Evolutionary conservation across 2,113 vertebrate species (phyloP).

Genomic region (Callospermophilus lateralis): DNA sequence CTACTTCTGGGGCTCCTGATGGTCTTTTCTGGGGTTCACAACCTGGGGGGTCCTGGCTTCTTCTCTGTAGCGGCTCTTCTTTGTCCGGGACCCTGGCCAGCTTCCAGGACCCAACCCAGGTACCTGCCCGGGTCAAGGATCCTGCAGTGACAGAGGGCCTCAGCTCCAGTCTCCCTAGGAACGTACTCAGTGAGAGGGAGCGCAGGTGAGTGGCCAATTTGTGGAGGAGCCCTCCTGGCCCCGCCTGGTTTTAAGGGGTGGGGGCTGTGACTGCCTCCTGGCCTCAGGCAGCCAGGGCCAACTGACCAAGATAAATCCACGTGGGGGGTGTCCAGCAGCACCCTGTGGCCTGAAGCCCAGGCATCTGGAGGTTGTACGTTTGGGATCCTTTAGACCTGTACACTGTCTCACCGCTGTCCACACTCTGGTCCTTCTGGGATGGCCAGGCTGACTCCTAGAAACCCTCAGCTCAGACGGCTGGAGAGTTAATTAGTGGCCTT

Average conservation of each 20-base stretch:
- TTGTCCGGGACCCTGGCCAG: fast-evolving
- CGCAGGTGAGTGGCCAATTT: constrained; percentile 76
- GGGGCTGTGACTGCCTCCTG: fast-evolving
- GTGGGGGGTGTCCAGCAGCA: too few species aligned
- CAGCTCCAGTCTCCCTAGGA: constrained; percentile 54
- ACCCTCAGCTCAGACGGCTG: too few species aligned
- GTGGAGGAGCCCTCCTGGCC: not conserved
- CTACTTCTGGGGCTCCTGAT: fast-evolving
- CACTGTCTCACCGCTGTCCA: fast-evolving
- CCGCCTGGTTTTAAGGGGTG: too few species aligned
- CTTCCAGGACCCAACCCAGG: not conserved
- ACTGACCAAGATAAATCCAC: too few species aligned
- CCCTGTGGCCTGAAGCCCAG: not conserved
- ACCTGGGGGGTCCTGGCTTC: not conserved
- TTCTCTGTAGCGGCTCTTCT: not conserved
- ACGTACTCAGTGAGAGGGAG: constrained; percentile 83
- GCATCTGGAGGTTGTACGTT: fast-evolving
- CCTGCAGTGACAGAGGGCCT: not conserved
- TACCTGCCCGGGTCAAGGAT: fast-evolving
- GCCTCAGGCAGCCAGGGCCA: not conserved
- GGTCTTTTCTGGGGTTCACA: not conserved
- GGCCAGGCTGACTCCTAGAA: fast-evolving
- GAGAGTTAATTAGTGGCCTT: fast-evolving
- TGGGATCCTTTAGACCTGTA: too few species aligned
- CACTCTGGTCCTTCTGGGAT: too few species aligned